Evolutionary conservation across 2,797 vertebrate genomes (phyloP).

Genomic region (Phrynocephalus forsythii): DNA sequence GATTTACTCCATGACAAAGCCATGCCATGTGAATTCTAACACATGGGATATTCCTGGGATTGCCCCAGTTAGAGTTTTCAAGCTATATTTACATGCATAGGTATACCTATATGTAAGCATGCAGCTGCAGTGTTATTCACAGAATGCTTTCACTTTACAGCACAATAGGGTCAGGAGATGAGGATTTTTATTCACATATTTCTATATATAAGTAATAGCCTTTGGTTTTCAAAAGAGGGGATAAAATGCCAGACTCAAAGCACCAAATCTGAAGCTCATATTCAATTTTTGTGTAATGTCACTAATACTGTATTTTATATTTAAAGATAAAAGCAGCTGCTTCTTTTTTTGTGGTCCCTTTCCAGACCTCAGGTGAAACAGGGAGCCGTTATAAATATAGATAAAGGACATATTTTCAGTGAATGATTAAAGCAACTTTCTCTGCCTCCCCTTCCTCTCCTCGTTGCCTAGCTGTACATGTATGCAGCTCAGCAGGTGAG

Average conservation of each 20-base stretch:
- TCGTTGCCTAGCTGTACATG: conserved; percentile 1
- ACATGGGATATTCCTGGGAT: not conserved
- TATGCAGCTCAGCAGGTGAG: not conserved
- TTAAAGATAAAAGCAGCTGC: conserved; percentile 7
- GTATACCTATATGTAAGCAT: not conserved
- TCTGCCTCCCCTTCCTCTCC: not conserved
- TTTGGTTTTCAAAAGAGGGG: not conserved
- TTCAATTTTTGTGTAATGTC: not conserved
- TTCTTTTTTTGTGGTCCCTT: not conserved
- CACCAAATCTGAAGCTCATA: not conserved
- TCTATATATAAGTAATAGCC: not conserved
- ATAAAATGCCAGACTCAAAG: not conserved
- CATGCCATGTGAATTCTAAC: not conserved
- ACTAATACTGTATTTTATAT: conserved; percentile 1
- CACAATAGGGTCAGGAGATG: not conserved
- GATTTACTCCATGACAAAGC: not conserved
- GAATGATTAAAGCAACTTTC: conserved; percentile 4
- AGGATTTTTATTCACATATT: not conserved
- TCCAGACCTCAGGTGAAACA: conserved; percentile 3
- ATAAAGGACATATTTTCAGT: not conserved
- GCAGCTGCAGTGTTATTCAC: not conserved
- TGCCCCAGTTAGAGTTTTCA: not conserved
- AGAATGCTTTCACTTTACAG: not conserved
- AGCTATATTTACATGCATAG: not conserved
- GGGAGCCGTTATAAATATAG: conserved; percentile 23